Evolutionary conservation across 2,113 vertebrate species (phyloP).

Genomic region (Myodes glareolus): DNA sequence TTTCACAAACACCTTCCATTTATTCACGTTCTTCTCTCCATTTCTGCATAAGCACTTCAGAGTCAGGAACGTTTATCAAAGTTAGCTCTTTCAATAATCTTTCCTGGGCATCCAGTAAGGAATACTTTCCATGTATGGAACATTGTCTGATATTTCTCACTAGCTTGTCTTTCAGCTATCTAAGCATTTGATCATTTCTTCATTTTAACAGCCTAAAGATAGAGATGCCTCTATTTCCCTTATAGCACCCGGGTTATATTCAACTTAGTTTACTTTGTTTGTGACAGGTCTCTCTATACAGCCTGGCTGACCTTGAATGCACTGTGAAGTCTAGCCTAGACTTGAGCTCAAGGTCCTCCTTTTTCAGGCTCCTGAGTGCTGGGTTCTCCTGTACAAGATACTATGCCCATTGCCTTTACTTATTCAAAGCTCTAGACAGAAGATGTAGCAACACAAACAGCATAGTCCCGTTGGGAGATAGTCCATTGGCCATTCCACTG

Average conservation of each 20-base stretch:
- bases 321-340: not conserved
- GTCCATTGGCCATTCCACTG: not conserved
- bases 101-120: not conserved
- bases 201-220: not conserved
- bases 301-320: not conserved
- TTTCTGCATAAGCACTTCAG: not conserved
- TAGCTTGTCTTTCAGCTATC: not conserved
- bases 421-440: not conserved
- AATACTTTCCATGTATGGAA: rapidly evolving
- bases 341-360: not conserved
- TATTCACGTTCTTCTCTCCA: not conserved
- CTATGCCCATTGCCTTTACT: not conserved
- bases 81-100: not conserved
- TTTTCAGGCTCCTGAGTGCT: not conserved
- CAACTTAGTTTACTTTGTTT: not conserved
- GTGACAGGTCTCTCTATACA: not conserved
- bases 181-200: not conserved
- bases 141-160: not conserved
- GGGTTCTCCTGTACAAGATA: not conserved
- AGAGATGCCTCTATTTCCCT: not conserved
- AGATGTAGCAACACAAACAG: not conserved
- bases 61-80: not conserved
- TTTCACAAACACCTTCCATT: not conserved
- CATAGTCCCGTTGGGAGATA: not conserved
- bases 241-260: not conserved